Evolutionary conservation across 2,888 invertebrate species (phyloP).

Genomic region (Stenolophus ochropezus): DNA sequence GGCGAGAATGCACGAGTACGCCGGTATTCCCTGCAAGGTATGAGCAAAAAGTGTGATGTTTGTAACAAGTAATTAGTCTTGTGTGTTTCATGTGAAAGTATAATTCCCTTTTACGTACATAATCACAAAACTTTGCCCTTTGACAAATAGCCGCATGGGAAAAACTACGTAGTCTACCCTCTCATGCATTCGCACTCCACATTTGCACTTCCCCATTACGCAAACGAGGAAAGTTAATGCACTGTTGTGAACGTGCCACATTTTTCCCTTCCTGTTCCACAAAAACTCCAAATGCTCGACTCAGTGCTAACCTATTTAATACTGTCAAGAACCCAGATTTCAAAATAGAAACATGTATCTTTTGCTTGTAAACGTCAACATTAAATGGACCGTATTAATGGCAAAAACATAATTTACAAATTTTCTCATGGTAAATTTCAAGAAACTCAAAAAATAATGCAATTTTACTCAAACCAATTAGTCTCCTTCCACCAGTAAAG

Average conservation of each 20-base stretch:
- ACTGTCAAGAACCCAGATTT: conserved; percentile 42
- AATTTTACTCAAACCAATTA: no score
- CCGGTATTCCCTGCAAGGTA: neutral
- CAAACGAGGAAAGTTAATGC: conserved; percentile 52
- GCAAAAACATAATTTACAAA: conserved; percentile 20
- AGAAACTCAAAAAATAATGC: no score
- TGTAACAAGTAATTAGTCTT: neutral
- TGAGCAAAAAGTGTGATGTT: neutral
- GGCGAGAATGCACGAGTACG: neutral
- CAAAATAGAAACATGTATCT: conserved; percentile 41
- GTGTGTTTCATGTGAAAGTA: neutral
- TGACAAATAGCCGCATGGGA: conserved; percentile 3
- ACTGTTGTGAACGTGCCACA: conserved; percentile 25
- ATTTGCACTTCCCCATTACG: conserved; percentile 30
- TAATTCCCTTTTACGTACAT: neutral
- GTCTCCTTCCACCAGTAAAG: no score
- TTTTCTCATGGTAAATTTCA: no score
- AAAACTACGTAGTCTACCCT: neutral
- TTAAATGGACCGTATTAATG: conserved; percentile 54
- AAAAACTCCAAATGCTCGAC: conserved; percentile 20
- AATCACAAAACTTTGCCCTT: neutral
- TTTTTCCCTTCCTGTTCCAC: conserved; percentile 16
- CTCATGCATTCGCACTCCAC: conserved; percentile 14
- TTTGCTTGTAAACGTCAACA: conserved; percentile 51
- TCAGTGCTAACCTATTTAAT: conserved; percentile 24